Base-by-base conservation (phyloP, 2,113 vertebrate species). In the Raja brachyura region DNA sequence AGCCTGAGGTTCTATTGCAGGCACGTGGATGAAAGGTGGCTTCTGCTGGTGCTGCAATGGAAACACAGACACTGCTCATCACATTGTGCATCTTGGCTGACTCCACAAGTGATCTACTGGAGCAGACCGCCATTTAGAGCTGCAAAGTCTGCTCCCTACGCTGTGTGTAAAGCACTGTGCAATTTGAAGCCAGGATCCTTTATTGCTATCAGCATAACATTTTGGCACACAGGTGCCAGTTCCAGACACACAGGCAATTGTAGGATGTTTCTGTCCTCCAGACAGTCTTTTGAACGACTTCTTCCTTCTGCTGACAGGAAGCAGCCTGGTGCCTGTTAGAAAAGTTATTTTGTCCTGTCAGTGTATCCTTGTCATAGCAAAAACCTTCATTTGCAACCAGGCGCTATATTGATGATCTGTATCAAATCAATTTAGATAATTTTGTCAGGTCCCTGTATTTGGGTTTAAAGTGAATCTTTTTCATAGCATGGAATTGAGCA, bases 281-380 rank as follows among this genome's bases (percentile, higher is more conserved):
- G 83, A 88, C 83, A 88, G 83, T 31, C 59, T 31, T 88, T 63
- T 88, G 59, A 88, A 63, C 63, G 83, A 63, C 83, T 88, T 88
- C 83, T 33, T 88, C 83, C 83, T 66, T 88, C 83, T 88, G 83
- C 59, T 66, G 59, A 31, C 59, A 88, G 59, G 83, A 88, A 88
- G 59, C 83, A 88, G 83, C 83, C 83, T 88, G 83, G n/a, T 66
- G 56, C 83, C n/a, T 33, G 59, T 88, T 56, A 88, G 83, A 88
- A 88, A 63, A 88, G 61, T 88, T 88, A 88, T 88, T 88, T 88
- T 63, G 59, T 88, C 59, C 61, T 63, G 59, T 31, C 83, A 63
- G 56, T 63, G 83, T 5, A 66, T 63, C 25, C 83, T 86, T 86
- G 56, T 2, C 59, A 61, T 31, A 63, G 56, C 16, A 31, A 48